Conservation (phyloP, 1,140 invertebrate species). For the Orius laevigatus region DNA sequence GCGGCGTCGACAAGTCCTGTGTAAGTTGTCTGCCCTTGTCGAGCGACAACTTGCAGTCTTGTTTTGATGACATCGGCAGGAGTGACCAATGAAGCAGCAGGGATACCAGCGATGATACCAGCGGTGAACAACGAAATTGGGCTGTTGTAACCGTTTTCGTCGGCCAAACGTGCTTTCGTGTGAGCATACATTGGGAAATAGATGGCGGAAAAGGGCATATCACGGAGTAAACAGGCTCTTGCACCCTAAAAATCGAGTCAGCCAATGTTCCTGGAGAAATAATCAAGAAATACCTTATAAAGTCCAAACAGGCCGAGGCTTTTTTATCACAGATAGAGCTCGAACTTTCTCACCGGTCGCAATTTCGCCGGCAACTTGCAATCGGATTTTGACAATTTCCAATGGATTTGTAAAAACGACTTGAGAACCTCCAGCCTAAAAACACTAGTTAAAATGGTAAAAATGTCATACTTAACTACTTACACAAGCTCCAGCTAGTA, state of each 20-base stretch:
- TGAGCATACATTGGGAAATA: constrained; percentile 98
- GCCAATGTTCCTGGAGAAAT: not conserved
- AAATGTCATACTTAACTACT: constrained; percentile 32
- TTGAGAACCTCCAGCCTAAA: constrained; percentile 75
- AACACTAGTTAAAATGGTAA: constrained; percentile 18
- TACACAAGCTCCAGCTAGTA: constrained; percentile 84
- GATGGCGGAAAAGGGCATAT: constrained; percentile 95
- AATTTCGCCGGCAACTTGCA: constrained; percentile 98
- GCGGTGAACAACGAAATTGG: constrained; percentile 71
- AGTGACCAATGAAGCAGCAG: constrained; percentile 91
- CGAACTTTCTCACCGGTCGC: constrained; percentile 60
- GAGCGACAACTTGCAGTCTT: constrained; percentile 83
- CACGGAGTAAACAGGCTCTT: constrained; percentile 80
- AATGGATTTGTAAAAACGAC: constrained; percentile 97
- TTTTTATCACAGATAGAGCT: constrained; percentile 72
- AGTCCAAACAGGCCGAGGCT: constrained; percentile 87
- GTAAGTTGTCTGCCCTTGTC: constrained; percentile 92
- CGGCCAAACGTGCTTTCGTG: constrained; percentile 62
- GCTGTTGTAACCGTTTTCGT: constrained; percentile 86
- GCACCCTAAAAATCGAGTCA: constrained; percentile 51
- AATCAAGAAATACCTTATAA: constrained; percentile 48
- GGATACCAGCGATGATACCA: constrained; percentile 85
- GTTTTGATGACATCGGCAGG: constrained; percentile 99
- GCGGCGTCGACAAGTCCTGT: constrained; percentile 83
- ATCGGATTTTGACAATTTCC: constrained; percentile 97